Evolutionary conservation across 2,888 invertebrate species (phyloP).

Genomic region (Tetragonisca angustula): DNA sequence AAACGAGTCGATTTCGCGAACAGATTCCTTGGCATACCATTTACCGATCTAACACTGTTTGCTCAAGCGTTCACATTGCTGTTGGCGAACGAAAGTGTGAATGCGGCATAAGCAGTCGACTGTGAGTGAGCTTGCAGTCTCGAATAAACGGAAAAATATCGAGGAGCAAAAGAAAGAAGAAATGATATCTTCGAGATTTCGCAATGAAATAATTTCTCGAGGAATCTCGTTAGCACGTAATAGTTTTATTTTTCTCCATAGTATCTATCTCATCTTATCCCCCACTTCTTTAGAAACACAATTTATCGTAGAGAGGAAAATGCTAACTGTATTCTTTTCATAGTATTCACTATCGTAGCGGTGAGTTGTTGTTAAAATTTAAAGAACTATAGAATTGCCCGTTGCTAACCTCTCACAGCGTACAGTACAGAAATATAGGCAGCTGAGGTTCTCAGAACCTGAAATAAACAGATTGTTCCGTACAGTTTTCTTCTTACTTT

Average conservation of each 20-base stretch:
- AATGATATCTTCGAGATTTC: constrained; percentile 22
- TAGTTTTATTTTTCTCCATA: neutral
- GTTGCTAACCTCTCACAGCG: neutral
- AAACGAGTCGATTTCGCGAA: no score
- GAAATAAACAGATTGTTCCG: neutral
- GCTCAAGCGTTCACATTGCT: no score
- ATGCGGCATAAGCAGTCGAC: no score
- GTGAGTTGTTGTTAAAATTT: neutral
- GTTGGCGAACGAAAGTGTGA: no score
- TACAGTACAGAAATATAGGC: neutral
- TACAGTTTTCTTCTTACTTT: neutral
- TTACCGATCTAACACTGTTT: no score
- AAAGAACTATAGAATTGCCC: neutral
- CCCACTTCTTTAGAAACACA: neutral
- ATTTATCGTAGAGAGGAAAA: neutral
- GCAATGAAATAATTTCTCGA: neutral
- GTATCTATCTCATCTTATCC: neutral
- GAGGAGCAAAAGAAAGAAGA: neutral
- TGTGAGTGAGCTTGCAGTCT: no score
- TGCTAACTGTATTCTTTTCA: neutral
- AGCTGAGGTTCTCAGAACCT: neutral
- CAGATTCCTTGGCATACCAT: no score
- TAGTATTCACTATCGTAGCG: neutral
- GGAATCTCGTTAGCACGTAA: neutral
- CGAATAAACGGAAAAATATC: neutral